Conservation (phyloP, 2,113 vertebrate genomes). For the Grus americana region DNA sequence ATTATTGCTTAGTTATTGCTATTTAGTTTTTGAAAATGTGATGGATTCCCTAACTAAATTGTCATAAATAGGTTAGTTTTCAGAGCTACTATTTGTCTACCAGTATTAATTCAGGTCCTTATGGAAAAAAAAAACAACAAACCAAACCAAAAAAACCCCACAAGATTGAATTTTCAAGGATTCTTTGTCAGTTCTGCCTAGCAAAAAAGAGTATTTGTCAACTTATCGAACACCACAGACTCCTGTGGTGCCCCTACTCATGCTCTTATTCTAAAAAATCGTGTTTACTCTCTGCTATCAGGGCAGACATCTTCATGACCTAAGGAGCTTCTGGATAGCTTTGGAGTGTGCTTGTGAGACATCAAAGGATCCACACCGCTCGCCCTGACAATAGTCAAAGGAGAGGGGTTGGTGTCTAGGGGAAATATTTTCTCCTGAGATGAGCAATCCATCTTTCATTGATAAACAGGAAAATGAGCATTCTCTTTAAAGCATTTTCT, state of each 20-base stretch:
- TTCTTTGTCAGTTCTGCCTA: background rate
- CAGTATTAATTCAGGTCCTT: background rate
- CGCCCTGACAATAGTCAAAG: background rate
- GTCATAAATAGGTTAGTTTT: background rate
- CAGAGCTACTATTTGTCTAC: background rate
- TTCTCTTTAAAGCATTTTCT: background rate
- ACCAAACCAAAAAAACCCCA: too few relatives aligned
- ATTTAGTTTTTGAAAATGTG: background rate
- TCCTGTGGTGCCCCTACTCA: background rate
- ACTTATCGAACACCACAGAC: background rate
- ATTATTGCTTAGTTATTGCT: background rate
- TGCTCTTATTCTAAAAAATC: background rate
- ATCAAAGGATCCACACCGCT: background rate
- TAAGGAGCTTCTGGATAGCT: background rate
- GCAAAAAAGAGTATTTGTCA: background rate
- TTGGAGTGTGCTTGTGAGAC: background rate
- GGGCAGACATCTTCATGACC: background rate
- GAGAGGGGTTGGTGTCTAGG: background rate
- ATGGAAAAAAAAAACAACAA: background rate
- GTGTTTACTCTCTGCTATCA: background rate
- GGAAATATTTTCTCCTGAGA: background rate
- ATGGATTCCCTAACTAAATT: background rate
- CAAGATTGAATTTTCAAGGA: background rate
- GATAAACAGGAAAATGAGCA: background rate
- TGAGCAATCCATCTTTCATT: background rate